These are phyloP conservation scores for Napeogenes inachia DNA, from an alignment of 2,888 invertebrate species.

Conservation along the genomic window DNA sequence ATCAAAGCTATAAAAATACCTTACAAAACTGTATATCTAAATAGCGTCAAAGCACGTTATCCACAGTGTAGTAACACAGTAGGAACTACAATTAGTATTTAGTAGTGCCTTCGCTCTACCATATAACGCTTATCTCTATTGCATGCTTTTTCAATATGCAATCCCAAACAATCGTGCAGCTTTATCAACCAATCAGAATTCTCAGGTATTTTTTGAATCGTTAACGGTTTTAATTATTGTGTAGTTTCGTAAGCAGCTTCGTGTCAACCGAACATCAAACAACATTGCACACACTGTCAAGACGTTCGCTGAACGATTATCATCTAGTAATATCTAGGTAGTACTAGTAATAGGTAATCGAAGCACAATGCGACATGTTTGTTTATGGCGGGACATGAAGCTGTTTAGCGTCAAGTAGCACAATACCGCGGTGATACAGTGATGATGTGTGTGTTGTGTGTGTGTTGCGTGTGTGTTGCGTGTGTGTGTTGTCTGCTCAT, in stretches of 20 bases:
- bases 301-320: conserved; percentile 21
- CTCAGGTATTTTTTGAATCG: conserved; percentile 71
- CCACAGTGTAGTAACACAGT: conserved; percentile 62
- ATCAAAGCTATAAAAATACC: conserved; percentile 24
- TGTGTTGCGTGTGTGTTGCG: too few species aligned
- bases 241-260: conserved; percentile 68
- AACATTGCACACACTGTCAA: conserved; percentile 33
- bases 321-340: too few species aligned
- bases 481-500: too few species aligned
- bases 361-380: conserved; percentile 26
- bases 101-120: conserved; percentile 66
- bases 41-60: conserved; percentile 36
- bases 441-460: too few species aligned
- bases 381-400: conserved; percentile 26
- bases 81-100: conserved; percentile 72
- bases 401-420: conserved; percentile 23
- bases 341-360: conserved; percentile 18
- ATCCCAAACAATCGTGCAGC: conserved; percentile 68
- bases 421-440: conserved; percentile 13
- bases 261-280: conserved; percentile 63
- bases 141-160: conserved; percentile 78
- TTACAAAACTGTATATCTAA: conserved; percentile 26
- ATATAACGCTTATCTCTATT: conserved; percentile 75
- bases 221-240: conserved; percentile 69
- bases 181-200: conserved; percentile 72